phyloP scores from a whole-genome alignment of 2,113 vertebrate species.

The Eublepharis macularius region DNA sequence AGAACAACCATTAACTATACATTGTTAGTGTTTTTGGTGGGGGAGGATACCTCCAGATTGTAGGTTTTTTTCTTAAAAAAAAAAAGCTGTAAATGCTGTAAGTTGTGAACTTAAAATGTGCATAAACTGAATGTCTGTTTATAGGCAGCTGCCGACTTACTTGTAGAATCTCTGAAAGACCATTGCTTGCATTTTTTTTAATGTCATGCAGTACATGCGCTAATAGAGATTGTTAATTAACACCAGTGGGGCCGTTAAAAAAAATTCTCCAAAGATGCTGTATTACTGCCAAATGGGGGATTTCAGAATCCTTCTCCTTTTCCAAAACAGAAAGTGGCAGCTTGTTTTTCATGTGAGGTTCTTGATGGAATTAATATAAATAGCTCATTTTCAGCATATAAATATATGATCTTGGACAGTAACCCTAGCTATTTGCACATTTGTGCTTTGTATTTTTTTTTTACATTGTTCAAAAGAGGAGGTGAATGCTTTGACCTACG shows the following conservation, averaged over 20 bases:
- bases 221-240: slow-evolving; percentile 61
- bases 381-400: background rate
- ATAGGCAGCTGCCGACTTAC: background rate
- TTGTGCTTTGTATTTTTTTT: background rate
- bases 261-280: slow-evolving; percentile 37
- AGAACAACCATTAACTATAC: slow-evolving; percentile 94
- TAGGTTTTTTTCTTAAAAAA: slow-evolving; percentile 42
- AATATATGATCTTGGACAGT: background rate
- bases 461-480: background rate
- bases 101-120: slow-evolving; percentile 54
- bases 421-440: background rate
- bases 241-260: slow-evolving; percentile 11
- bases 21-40: slow-evolving; percentile 80
- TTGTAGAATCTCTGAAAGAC: slow-evolving; percentile 63
- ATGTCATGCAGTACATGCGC: slow-evolving; percentile 36
- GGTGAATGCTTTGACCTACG: slow-evolving; percentile 26
- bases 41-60: background rate
- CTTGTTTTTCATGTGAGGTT: background rate
- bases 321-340: background rate
- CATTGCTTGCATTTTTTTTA: slow-evolving; percentile 64
- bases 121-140: slow-evolving; percentile 34
- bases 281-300: background rate
- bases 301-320: background rate
- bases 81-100: slow-evolving; percentile 16
- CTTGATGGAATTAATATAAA: background rate